Conservation (phyloP, 2,113 vertebrate species). For the Phocoena sinus region DNA sequence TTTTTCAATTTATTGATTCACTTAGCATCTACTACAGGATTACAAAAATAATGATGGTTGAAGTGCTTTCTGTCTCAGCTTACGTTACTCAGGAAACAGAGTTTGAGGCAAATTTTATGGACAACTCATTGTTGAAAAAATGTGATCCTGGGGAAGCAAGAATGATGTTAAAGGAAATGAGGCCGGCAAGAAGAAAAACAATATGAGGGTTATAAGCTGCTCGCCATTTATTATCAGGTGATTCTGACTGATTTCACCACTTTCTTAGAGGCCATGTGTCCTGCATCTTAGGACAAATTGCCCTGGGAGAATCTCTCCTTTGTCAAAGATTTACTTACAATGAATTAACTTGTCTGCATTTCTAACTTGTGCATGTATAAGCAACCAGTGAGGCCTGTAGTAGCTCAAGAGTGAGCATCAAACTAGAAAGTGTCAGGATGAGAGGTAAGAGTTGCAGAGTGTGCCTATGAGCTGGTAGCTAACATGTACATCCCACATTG, state of each 20-base stretch:
- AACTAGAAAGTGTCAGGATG: not conserved
- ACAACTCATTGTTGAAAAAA: not conserved
- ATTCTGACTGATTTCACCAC: not conserved
- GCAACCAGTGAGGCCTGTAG: too few species aligned
- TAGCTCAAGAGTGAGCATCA: not conserved
- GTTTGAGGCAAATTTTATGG: not conserved
- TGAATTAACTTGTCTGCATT: not conserved
- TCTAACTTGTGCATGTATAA: not conserved
- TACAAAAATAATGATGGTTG: not conserved
- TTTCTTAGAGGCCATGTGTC: not conserved
- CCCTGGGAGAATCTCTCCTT: not conserved
- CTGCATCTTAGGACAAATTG: not conserved
- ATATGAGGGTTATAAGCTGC: not conserved
- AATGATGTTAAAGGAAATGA: not conserved
- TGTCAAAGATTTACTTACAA: not conserved
- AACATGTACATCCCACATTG: not conserved
- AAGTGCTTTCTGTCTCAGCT: not conserved
- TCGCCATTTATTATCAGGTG: not conserved
- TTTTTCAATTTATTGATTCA: not conserved
- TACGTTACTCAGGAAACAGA: not conserved
- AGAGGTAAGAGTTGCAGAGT: not conserved
- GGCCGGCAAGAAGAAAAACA: too few species aligned
- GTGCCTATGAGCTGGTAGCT: not conserved
- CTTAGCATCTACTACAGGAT: not conserved
- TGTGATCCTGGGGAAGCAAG: not conserved